Percentiles rank a stretch among this genome's conserved stretches.
phyloP scores from a whole-genome alignment of 2,113 vertebrate species.

The Catharus fuscescens region DNA sequence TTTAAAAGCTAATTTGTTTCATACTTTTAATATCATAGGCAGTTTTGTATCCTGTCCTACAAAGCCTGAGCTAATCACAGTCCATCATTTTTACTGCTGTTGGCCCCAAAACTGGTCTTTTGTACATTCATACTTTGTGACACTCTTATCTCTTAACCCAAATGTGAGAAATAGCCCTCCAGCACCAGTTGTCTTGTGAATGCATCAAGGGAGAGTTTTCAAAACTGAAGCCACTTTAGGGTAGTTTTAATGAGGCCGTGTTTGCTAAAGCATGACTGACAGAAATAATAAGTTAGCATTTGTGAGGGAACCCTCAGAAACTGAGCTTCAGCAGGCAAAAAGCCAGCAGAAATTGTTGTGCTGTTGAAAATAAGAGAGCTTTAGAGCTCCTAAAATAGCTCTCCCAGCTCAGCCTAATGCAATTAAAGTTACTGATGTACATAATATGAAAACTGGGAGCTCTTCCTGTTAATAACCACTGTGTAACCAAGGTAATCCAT shows the following conservation, averaged over 20 bases:
- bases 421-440: constrained; percentile 84
- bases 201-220: constrained; percentile 2
- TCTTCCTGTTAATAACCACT: constrained; percentile 81
- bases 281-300: constrained; percentile 80
- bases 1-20: constrained; percentile 58
- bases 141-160: not conserved
- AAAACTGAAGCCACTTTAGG: constrained; percentile 35
- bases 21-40: constrained; percentile 16
- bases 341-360: constrained; percentile 74
- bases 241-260: constrained; percentile 75
- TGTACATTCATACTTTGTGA: not conserved
- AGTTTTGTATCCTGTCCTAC: not conserved
- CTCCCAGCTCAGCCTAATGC: constrained; percentile 74
- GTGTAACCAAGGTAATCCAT: constrained; percentile 74
- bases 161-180: not conserved
- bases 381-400: constrained; percentile 73
- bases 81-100: not conserved
- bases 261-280: constrained; percentile 81
- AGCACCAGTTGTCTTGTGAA: not conserved
- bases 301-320: constrained; percentile 68
- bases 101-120: not conserved
- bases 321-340: constrained; percentile 78
- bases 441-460: constrained; percentile 80
- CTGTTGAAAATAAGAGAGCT: constrained; percentile 38
- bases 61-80: not conserved